Conservation (phyloP, 1,140 invertebrate species). For the Drosophila subpulchrella region DNA sequence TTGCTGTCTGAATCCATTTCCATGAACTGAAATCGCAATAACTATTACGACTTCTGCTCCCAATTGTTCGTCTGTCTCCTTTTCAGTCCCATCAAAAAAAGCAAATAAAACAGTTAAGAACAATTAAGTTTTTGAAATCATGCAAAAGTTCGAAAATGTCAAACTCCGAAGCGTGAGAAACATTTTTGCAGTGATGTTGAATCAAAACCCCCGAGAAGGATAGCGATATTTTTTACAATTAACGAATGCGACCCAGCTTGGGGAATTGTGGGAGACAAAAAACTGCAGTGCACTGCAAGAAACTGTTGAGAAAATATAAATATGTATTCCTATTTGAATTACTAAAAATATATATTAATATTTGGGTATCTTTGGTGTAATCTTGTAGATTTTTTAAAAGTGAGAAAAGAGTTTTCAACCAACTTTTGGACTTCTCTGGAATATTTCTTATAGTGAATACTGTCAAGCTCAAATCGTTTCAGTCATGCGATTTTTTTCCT, state of each 20-base stretch:
- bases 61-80: slow-evolving; percentile 23
- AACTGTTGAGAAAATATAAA: not conserved
- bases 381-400: not conserved
- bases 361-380: not conserved
- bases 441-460: slow-evolving; percentile 30
- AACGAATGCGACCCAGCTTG: slow-evolving; percentile 58
- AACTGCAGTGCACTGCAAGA: slow-evolving; percentile 37
- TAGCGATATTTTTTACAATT: slow-evolving; percentile 78
- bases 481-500: slow-evolving; percentile 70
- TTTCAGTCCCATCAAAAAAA: slow-evolving; percentile 40
- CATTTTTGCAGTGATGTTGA: slow-evolving; percentile 74
- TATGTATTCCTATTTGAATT: not conserved
- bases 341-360: too few species aligned
- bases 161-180: slow-evolving; percentile 84
- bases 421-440: not conserved
- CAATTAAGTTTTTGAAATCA: slow-evolving; percentile 84
- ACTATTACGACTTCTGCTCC: slow-evolving; percentile 33
- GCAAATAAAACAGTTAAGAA: slow-evolving; percentile 78
- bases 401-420: too few species aligned
- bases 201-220: slow-evolving; percentile 72
- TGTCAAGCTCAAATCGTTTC: slow-evolving; percentile 71
- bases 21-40: slow-evolving; percentile 21
- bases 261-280: slow-evolving; percentile 63
- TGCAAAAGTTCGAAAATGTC: slow-evolving; percentile 84
- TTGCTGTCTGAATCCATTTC: slow-evolving; percentile 26